Evolutionary conservation across 2,888 invertebrate genomes (phyloP).

Genomic region (Cerceris ruficornis): DNA sequence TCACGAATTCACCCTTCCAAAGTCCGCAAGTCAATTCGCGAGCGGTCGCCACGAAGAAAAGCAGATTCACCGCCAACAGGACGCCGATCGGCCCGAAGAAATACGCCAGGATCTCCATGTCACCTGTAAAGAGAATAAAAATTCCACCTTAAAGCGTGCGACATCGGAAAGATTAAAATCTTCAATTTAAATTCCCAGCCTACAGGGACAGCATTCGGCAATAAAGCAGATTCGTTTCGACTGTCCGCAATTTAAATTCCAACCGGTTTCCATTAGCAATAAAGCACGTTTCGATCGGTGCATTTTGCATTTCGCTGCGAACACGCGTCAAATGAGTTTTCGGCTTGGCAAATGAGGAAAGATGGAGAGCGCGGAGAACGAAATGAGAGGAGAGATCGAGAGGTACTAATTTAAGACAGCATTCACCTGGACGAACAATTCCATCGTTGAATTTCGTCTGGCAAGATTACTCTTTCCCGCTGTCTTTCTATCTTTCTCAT

Average conservation of each 20-base stretch:
- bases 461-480: too few relatives aligned
- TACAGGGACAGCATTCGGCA: too few relatives aligned
- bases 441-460: not conserved
- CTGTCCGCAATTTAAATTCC: not conserved
- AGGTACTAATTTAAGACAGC: not conserved
- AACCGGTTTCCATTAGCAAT: not conserved
- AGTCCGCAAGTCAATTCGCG: constrained; percentile 93
- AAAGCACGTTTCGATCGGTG: not conserved
- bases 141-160: not conserved
- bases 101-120: constrained; percentile 91
- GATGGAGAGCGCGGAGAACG: too few relatives aligned
- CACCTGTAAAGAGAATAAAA: constrained; percentile 82
- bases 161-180: not conserved
- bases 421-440: constrained; percentile 5
- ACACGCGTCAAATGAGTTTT: not conserved
- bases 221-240: too few relatives aligned
- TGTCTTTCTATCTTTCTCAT: not conserved
- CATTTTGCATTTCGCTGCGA: not conserved
- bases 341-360: not conserved
- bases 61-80: constrained; percentile 89
- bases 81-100: constrained; percentile 93
- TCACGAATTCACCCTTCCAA: constrained; percentile 94
- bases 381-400: not conserved
- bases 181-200: not conserved
- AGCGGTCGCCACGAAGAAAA: constrained; percentile 91